Evolutionary conservation across 2,797 vertebrate genomes (phyloP), one percentile per base, ranked within the genome.

Genomic region (Labeo calbasu): DNA sequence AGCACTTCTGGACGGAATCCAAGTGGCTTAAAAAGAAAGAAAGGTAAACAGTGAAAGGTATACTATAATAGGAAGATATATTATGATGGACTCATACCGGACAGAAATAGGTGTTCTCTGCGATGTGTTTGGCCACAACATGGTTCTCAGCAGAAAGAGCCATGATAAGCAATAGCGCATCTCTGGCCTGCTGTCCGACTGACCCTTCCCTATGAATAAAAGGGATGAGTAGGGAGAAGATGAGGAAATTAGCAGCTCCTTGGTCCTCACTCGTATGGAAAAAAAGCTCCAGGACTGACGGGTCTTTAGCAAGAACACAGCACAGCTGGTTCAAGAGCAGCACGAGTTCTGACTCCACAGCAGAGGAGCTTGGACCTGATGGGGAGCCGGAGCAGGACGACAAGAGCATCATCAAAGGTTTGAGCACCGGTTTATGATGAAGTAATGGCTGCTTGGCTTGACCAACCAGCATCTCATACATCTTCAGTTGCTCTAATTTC

Each of bases 201-300:
- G 92, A 91, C 65, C 98, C 98, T 93, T 99, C 98, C 59, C 97
- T 95, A 91, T 99, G 98, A 88, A 99, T 98, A 92, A 97, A 99
- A 40, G 98, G 98, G 92, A 99, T 98, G 88, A 99, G 95, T 59
- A 99, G 94, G 70, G 98, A 99, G 94, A 99, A 99, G 89, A 99
- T 98, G 83, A 99, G 97, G 94, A 99, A 99, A 92, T 99, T 99
- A 88, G 98, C 95, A 5, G 98, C 97, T 80, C 98, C 98, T 91
- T 99, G 98, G 92, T 99, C 98, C 91, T 99, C 97, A 0, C 98
- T 98, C 46, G 97, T 97, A 90, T 99, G 97, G 92, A 99, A 99
- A 89, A 99, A 99, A n/a, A 99, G 94, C 91, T 99, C 98, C 91
- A 99, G 93, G 63, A 99, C 94, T 0, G 98, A 98, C 0, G 97